phyloP scores from a whole-genome alignment of 2,797 vertebrate species.

The Menidia menidia region DNA sequence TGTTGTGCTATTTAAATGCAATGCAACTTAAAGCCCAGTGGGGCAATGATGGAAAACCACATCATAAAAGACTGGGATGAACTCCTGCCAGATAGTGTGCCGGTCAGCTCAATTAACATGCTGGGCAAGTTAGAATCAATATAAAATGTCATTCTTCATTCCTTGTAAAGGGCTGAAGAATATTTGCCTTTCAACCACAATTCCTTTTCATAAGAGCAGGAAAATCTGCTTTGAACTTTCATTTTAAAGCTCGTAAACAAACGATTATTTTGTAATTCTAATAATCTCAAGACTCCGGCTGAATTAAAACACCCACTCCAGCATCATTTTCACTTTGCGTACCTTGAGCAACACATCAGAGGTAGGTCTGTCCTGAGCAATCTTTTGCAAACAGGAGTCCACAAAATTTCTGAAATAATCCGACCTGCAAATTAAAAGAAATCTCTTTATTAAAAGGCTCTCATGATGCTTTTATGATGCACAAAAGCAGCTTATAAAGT shows the following conservation, averaged over 20 bases:
- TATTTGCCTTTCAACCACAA: background rate
- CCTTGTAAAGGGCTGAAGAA: background rate
- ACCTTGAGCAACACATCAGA: conserved; percentile 95
- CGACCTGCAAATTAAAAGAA: conserved; percentile 80
- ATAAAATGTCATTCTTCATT: background rate
- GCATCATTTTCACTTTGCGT: background rate
- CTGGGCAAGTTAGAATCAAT: too few species aligned
- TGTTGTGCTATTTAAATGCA: too few species aligned
- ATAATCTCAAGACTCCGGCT: background rate
- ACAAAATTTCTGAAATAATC: conserved; percentile 97
- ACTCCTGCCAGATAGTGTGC: too few species aligned
- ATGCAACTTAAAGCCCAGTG: too few species aligned
- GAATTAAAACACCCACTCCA: background rate
- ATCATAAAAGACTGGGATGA: too few species aligned
- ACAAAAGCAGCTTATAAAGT: background rate
- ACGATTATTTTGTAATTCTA: conserved; percentile 6
- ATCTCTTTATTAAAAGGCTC: background rate
- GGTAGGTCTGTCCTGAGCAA: conserved; percentile 93
- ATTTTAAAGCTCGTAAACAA: background rate
- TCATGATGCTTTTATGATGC: background rate
- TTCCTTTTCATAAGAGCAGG: background rate
- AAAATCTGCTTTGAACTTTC: conserved; percentile 13
- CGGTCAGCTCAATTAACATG: too few species aligned
- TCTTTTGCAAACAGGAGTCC: conserved; percentile 95
- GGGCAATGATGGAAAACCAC: too few species aligned